Evolutionary conservation across 2,113 vertebrate species (phyloP).

Genomic region (Tympanuchus pallidicinctus): DNA sequence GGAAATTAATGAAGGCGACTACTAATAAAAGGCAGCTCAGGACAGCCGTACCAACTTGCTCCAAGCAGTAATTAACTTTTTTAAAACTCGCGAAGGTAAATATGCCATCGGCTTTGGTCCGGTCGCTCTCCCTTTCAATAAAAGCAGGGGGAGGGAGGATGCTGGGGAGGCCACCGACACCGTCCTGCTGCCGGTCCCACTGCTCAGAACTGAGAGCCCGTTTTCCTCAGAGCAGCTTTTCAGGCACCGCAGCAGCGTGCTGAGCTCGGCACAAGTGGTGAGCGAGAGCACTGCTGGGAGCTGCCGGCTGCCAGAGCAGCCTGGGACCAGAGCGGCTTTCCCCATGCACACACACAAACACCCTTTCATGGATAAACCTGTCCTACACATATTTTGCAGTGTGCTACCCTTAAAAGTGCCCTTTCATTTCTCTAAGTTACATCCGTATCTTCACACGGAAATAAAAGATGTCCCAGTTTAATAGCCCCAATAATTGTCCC

Average conservation of each 20-base stretch:
- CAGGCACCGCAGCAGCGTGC: too few relatives aligned
- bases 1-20: conserved; percentile 86
- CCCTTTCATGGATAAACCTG: background rate
- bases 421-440: background rate
- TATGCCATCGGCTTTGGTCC: conserved; percentile 76
- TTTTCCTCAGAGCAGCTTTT: background rate
- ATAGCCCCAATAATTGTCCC: background rate
- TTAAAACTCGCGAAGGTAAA: conserved; percentile 82
- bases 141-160: conserved; percentile 40
- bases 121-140: conserved; percentile 77
- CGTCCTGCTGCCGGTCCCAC: background rate
- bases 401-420: background rate
- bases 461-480: background rate
- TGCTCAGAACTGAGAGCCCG: background rate
- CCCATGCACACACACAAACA: fast-evolving
- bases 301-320: background rate
- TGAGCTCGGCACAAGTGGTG: background rate
- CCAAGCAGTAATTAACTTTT: conserved; percentile 86
- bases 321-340: background rate
- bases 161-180: background rate
- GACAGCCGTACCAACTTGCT: conserved; percentile 83
- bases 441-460: fast-evolving
- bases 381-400: background rate
- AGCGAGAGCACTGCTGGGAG: background rate
- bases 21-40: conserved; percentile 85